Evolutionary conservation across 2,113 vertebrate species (phyloP), one percentile per base, ranked within the genome.

Genomic region (Neotoma lepida): DNA sequence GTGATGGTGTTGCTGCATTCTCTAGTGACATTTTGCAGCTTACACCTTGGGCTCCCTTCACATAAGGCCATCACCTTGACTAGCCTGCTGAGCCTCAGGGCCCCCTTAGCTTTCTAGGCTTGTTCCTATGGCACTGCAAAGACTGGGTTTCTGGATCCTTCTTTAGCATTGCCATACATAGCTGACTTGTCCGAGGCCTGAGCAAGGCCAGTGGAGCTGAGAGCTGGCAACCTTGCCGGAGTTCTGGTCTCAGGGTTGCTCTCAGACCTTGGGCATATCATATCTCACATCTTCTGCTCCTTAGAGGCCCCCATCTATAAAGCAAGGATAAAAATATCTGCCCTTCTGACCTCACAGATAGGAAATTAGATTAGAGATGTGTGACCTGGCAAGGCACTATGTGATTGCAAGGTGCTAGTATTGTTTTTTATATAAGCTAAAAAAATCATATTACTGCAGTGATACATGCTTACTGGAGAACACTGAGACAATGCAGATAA

Each of bases 331-430:
- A 93, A 96, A 96, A 95, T 86, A 86, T 18, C 94, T 91, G 81
- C 90, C 63, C 81, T 93, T 81, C 51, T 74, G 81, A 90, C 95
- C 96, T 93, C 95, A 54, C 88, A 77, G 88, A 85, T 66, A 88
- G 86, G 71, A 93, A 97, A 92, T 96, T 68, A 94, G 90, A 95
- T 95, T 71, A 85, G 88, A 95, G 92, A 46, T 71, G 86, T 93
- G 94, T 95, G 93, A 76, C 24, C 4, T 9, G 15, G 85, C 28
- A 51, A 77, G 94, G 30, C 64, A 63, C 64, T 12, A 0, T 81
- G 95, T 93, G 95, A 96, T 66, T 76, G 88, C 71, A 76, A 88
- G 91, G 76, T 96, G 41, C 76, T 71, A 26, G 90, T 41, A 49
- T 44, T 86, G 39, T 82, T 84, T 91, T 86, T 88, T 90, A 66